A percentile compares a stretch with the other conserved stretches of the same genome.
Conservation (phyloP, 2,888 invertebrate species). For the Cerastis leucographa region DNA sequence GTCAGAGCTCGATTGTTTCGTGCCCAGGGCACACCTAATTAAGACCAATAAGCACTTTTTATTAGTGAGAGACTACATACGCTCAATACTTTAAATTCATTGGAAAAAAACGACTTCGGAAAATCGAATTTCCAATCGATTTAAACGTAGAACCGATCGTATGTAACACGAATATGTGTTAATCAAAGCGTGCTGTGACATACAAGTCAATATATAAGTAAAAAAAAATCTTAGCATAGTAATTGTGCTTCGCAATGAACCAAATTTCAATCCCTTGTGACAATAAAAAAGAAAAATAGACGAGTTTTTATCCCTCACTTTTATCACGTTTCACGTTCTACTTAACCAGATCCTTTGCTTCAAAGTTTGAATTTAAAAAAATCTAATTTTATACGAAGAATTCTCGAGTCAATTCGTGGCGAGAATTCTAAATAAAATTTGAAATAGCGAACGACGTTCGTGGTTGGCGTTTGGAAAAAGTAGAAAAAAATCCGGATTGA, state of each 20-base stretch:
- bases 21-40: slow-evolving; percentile 74
- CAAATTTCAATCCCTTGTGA: slow-evolving; percentile 80
- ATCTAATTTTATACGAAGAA: slow-evolving; percentile 77
- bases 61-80: slow-evolving; percentile 70
- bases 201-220: slow-evolving; percentile 88
- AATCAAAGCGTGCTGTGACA: slow-evolving; percentile 89
- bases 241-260: slow-evolving; percentile 81
- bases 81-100: slow-evolving; percentile 62
- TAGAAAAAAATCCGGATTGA: slow-evolving; percentile 45
- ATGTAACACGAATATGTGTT: slow-evolving; percentile 67
- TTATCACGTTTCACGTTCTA: slow-evolving; percentile 78
- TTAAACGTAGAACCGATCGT: slow-evolving; percentile 57
- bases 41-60: slow-evolving; percentile 68
- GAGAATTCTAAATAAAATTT: slow-evolving; percentile 74
- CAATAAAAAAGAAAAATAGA: slow-evolving; percentile 80
- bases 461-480: slow-evolving; percentile 67
- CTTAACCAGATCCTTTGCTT: slow-evolving; percentile 78
- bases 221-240: slow-evolving; percentile 79
- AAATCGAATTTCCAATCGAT: slow-evolving; percentile 59
- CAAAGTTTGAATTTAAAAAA: slow-evolving; percentile 73
- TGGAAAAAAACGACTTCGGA: slow-evolving; percentile 50
- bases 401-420: slow-evolving; percentile 73
- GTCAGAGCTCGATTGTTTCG: slow-evolving; percentile 67
- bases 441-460: slow-evolving; percentile 67
- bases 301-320: slow-evolving; percentile 70